Evolutionary conservation across 2,888 invertebrate genomes (phyloP).

Genomic region (Apomyelois bistriatella): DNA sequence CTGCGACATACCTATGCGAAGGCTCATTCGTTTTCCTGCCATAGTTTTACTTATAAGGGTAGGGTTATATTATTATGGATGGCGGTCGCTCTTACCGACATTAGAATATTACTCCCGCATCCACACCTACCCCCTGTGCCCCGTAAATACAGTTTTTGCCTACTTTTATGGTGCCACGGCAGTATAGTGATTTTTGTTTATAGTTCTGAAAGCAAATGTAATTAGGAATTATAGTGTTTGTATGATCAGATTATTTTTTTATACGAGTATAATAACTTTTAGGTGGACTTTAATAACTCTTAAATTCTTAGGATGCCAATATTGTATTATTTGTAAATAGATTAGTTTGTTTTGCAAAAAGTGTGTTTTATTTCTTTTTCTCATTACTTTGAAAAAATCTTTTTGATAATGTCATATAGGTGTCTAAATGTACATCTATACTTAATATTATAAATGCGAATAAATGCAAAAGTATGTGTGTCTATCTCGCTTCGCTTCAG

Average conservation of each 20-base stretch:
- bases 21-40: constrained; percentile 28
- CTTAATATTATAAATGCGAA: too few species aligned
- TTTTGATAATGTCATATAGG: too few species aligned
- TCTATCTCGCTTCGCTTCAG: too few species aligned
- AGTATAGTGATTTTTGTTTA: constrained; percentile 37
- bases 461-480: too few species aligned
- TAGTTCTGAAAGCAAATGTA: constrained; percentile 26
- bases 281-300: too few species aligned
- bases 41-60: constrained; percentile 43
- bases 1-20: constrained; percentile 12
- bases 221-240: not conserved
- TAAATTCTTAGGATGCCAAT: too few species aligned
- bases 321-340: too few species aligned
- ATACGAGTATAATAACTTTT: not conserved
- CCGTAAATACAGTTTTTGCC: constrained; percentile 62
- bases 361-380: too few species aligned
- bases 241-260: not conserved
- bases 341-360: too few species aligned
- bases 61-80: constrained; percentile 68
- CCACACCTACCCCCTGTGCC: constrained; percentile 58
- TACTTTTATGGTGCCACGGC: constrained; percentile 47
- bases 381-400: too few species aligned
- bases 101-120: constrained; percentile 71
- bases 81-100: constrained; percentile 62
- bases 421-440: too few species aligned